Percentiles rank a stretch among this genome's conserved stretches.
phyloP scores from a whole-genome alignment of 2,113 vertebrate species.

The Echinops telfairi region DNA sequence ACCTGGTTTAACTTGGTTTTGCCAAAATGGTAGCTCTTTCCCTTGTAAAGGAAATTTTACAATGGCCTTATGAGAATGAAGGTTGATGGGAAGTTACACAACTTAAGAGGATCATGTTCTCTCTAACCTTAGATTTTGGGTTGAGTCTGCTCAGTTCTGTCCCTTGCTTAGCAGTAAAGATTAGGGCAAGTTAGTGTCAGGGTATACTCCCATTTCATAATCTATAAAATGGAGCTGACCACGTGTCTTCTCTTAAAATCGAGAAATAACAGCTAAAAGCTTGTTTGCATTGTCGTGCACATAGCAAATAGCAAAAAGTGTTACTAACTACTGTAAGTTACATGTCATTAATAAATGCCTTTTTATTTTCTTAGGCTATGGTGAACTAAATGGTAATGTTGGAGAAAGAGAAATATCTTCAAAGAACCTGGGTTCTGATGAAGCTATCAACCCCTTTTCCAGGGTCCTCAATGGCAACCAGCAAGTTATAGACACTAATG shows the following conservation, averaged over 20 bases:
- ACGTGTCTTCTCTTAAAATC: conserved; percentile 4
- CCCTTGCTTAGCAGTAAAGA: conserved; percentile 15
- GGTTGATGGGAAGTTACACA: background rate
- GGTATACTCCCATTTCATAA: background rate
- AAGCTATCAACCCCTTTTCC: conserved; percentile 84
- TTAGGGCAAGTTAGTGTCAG: background rate
- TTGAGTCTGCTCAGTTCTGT: conserved; percentile 24
- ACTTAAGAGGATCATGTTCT: conserved; percentile 27
- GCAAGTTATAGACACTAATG: conserved; percentile 85
- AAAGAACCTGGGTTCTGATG: conserved; percentile 87
- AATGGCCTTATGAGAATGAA: conserved; percentile 10
- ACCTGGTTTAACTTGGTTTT: conserved; percentile 37
- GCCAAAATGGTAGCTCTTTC: conserved; percentile 32
- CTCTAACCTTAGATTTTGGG: conserved; percentile 26
- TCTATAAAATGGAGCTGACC: conserved; percentile 19
- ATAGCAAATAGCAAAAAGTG: background rate
- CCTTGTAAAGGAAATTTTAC: conserved; percentile 57
- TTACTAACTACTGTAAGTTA: conserved; percentile 45
- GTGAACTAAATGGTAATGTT: conserved; percentile 90
- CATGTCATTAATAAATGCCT: conserved; percentile 45
- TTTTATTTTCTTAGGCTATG: conserved; percentile 85
- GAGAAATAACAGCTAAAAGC: conserved; percentile 3
- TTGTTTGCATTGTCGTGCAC: background rate
- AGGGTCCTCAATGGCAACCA: conserved; percentile 90
- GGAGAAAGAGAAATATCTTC: conserved; percentile 88